phyloP scores from a whole-genome alignment of 2,888 invertebrate genomes.

The Neoaliturus tenellus region DNA sequence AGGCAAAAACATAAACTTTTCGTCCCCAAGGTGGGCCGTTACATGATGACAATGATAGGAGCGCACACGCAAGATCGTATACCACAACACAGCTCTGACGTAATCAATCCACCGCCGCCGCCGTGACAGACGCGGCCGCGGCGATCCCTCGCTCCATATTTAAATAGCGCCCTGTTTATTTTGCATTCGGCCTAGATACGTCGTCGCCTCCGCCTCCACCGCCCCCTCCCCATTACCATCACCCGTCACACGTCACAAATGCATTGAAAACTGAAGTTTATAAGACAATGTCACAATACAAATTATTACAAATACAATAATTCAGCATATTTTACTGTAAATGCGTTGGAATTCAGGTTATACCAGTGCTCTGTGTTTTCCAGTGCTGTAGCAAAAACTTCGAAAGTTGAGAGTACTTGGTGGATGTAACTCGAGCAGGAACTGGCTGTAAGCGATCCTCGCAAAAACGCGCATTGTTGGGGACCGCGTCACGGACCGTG shows the following conservation, averaged over 20 bases:
- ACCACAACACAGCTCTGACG: background rate
- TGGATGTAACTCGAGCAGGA: background rate
- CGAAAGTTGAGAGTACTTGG: too few species aligned
- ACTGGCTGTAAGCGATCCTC: conserved; percentile 11
- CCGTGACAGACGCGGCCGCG: background rate
- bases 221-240: background rate
- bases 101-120: background rate
- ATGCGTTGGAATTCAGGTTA: too few species aligned
- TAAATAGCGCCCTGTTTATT: background rate
- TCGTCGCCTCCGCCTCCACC: background rate
- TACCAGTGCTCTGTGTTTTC: too few species aligned
- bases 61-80: background rate
- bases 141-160: background rate
- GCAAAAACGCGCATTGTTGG: conserved; percentile 37
- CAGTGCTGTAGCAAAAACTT: too few species aligned
- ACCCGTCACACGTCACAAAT: background rate
- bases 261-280: background rate
- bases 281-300: too few species aligned
- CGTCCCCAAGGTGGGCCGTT: too few species aligned
- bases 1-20: too few species aligned
- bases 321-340: too few species aligned
- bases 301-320: too few species aligned
- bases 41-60: too few species aligned
- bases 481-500: background rate
- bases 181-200: background rate